Evolutionary conservation across 2,113 vertebrate genomes (phyloP).

Genomic region (Chaenogobius annularis): DNA sequence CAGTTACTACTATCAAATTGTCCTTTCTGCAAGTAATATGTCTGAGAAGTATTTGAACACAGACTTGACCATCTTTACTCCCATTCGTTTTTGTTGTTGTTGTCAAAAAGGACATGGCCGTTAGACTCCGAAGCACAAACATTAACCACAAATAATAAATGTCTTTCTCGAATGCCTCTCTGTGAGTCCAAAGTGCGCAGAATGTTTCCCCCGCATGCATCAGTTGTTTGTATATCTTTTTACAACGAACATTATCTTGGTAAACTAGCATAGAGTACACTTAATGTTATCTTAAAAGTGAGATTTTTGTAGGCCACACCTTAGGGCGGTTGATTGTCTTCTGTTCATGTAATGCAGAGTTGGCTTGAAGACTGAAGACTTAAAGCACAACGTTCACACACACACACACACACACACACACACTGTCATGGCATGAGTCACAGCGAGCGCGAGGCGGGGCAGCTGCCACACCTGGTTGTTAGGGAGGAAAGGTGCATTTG

Average conservation of each 20-base stretch:
- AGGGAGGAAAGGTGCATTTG: constrained; percentile 48
- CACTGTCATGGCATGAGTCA: constrained; percentile 29
- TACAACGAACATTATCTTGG: not conserved
- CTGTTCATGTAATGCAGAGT: constrained; percentile 27
- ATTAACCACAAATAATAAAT: constrained; percentile 22
- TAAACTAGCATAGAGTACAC: not conserved
- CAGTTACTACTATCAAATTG: too few species aligned
- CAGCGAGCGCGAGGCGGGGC: constrained; percentile 1
- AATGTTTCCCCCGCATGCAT: not conserved
- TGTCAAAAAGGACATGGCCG: not conserved
- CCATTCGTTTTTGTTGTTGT: not conserved
- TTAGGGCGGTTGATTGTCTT: not conserved
- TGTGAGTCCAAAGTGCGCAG: constrained; percentile 27
- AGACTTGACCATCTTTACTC: not conserved
- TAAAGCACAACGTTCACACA: constrained; percentile 11
- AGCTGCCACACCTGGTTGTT: constrained; percentile 44
- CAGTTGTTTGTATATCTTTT: not conserved
- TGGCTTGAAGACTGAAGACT: constrained; percentile 8
- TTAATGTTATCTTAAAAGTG: not conserved
- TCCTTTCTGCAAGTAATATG: too few species aligned
- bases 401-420: constrained; percentile 16
- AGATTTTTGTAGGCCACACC: constrained; percentile 31
- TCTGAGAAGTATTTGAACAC: too few species aligned
- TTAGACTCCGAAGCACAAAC: not conserved
- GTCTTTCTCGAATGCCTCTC: constrained; percentile 11